Conservation (phyloP, 2,888 invertebrate genomes). For the Machimus atricapillus region DNA sequence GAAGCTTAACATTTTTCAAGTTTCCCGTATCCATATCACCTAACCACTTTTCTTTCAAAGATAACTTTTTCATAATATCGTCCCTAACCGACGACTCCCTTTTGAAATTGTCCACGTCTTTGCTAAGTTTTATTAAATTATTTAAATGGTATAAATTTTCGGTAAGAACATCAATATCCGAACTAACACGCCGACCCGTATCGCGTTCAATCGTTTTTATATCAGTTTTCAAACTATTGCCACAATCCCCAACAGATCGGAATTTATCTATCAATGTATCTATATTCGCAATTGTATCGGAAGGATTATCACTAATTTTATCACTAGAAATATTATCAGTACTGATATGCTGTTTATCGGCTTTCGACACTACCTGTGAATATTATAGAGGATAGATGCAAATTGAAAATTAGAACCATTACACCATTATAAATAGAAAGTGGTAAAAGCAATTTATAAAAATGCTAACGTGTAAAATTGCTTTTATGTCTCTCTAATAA, state of each 20-base stretch:
- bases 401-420: constrained; percentile 36
- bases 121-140: constrained; percentile 60
- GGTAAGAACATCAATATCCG: constrained; percentile 60
- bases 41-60: constrained; percentile 61
- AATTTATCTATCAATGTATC: constrained; percentile 15
- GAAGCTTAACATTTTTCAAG: constrained; percentile 28
- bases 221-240: constrained; percentile 51
- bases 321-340: constrained; percentile 46
- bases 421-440: constrained; percentile 2
- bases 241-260: background rate
- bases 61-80: constrained; percentile 60
- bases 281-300: constrained; percentile 22
- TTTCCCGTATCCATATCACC: constrained; percentile 46
- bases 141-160: constrained; percentile 60
- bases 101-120: constrained; percentile 58
- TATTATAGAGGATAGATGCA: constrained; percentile 39
- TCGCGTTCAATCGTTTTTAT: constrained; percentile 59
- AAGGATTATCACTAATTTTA: constrained; percentile 39
- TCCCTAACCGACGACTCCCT: constrained; percentile 60
- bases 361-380: constrained; percentile 48
- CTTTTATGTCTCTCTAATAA: background rate
- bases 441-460: constrained; percentile 15
- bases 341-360: constrained; percentile 43
- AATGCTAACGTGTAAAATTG: background rate
- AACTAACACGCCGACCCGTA: constrained; percentile 55